Evolutionary conservation across 2,797 vertebrate genomes (phyloP).

Genomic region (Gobionotothen gibberifrons): DNA sequence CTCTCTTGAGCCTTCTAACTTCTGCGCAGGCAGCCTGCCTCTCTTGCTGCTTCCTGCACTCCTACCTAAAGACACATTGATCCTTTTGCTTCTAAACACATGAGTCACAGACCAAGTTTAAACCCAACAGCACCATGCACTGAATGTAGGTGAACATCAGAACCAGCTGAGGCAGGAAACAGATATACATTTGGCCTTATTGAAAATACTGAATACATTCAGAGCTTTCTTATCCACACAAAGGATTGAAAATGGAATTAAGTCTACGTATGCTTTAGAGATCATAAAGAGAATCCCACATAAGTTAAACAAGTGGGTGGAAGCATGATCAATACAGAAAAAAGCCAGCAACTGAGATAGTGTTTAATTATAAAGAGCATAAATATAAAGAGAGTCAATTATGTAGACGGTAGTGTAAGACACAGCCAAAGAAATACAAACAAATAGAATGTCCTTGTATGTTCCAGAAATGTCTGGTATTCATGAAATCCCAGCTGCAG

Average conservation of each 20-base stretch:
- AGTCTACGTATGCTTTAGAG: background rate
- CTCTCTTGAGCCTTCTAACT: constrained; percentile 59
- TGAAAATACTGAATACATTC: constrained; percentile 9
- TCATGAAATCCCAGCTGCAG: background rate
- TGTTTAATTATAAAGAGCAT: background rate
- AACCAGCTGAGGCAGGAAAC: constrained; percentile 2
- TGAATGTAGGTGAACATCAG: constrained; percentile 13
- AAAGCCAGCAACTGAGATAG: background rate
- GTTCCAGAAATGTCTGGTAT: constrained; percentile 17
- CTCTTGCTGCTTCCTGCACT: constrained; percentile 50
- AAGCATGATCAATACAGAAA: constrained; percentile 2
- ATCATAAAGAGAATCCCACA: background rate
- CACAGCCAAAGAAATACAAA: background rate
- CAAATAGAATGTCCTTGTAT: background rate
- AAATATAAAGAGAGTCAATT: background rate
- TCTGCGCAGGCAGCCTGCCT: constrained; percentile 47
- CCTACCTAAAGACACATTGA: constrained; percentile 55
- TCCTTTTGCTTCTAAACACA: constrained; percentile 54
- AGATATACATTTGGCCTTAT: background rate
- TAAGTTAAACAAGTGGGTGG: constrained; percentile 3
- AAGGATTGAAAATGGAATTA: constrained; percentile 2
- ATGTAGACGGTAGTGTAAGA: background rate
- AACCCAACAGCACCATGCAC: constrained; percentile 2
- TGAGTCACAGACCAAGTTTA: constrained; percentile 49
- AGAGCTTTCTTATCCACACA: background rate